Evolutionary conservation across 1,140 invertebrate species (phyloP), one percentile per base, ranked within the genome.

Genomic region (Hermetia illucens): DNA sequence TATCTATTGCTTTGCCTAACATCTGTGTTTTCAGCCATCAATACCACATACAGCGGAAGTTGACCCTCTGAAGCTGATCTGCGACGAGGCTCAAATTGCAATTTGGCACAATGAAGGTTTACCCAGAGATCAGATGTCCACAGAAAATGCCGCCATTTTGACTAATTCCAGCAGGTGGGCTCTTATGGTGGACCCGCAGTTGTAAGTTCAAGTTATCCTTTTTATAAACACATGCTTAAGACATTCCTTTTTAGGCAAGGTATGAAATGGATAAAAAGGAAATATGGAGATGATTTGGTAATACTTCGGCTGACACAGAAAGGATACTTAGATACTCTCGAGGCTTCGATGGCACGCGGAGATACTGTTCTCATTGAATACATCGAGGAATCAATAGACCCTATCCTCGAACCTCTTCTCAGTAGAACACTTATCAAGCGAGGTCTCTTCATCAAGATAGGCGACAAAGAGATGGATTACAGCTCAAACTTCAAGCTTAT

Each of bases 221-320:
- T 35, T 27, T 19, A 22, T 17, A 9, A 12, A 39, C 19, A 25
- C 20, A 22, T 30, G 27, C 24, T 25, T 25, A n/a, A 25, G n/a
- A 25, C 8, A 9, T 9, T 25, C 8, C 8, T 25, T 37, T 48
- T 64, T 47, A 72, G 70, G 3, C 86, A 91, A 71, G 91, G 89
- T 8, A 74, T 93, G 10, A 94, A 93, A 58, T 97, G 92, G 92
- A 92, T 97, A 38, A 94, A 93, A 64, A 83, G 70, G n/a, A 79
- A 72, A 45, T 85, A 78, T 49, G 82, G 79, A 0, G 71, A 74
- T 0, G 52, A 70, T 0, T 58, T 95, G 18, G 72, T 76, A 39
- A 74, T 89, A 3, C 66, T 93, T 4, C 68, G 88, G 5, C 60
- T 92, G 2, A 82, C 77, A 1, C 79, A 87, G 46, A 80, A 79